Base-by-base conservation (phyloP, 2,113 vertebrate genomes). In the Hippopotamus amphibius region DNA sequence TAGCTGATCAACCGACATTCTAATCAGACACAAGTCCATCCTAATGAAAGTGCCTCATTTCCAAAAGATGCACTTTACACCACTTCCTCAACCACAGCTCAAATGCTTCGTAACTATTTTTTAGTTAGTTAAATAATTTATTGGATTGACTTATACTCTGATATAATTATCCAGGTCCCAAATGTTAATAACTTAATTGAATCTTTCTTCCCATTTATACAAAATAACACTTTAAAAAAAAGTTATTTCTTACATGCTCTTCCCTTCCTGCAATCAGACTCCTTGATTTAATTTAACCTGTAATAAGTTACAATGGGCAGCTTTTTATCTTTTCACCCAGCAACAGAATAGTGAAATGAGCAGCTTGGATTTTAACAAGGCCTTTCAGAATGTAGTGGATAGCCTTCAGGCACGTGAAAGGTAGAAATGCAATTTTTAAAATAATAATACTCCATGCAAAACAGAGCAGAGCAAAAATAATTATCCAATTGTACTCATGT, bases 351-450 rank as follows among this genome's bases (percentile, higher is more conserved):
- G 92, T 97, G 95, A 98, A 98, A 98, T 98, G 98, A 99, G 98
- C 98, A 99, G 98, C 98, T 98, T 98, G 97, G 98, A 98, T 96
- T 97, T 98, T 97, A 98, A 98, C 98, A 98, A 99, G 99, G 98
- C 98, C 99, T 98, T 99, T 99, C 98, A 98, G 98, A 98, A 98
- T 98, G 98, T 98, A 95, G 97, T 99, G 98, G 98, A 97, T 97
- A 98, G 98, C 99, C 99, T 98, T 99, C 98, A 99, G 99, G 98
- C 99, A 99, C 98, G 98, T 98, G 98, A 98, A 98, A 99, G 99
- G 98, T 98, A 99, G 98, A 99, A 99, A 99, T 99, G 98, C 98
- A 98, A 97, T 98, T 98, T 98, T 97, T 74, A 65, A 97, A 98
- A 98, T 98, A 98, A 98, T 98, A 98, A 94, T 98, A 99, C 88